phyloP scores from a whole-genome alignment of 2,888 invertebrate genomes.

The Glomeris marginata region DNA sequence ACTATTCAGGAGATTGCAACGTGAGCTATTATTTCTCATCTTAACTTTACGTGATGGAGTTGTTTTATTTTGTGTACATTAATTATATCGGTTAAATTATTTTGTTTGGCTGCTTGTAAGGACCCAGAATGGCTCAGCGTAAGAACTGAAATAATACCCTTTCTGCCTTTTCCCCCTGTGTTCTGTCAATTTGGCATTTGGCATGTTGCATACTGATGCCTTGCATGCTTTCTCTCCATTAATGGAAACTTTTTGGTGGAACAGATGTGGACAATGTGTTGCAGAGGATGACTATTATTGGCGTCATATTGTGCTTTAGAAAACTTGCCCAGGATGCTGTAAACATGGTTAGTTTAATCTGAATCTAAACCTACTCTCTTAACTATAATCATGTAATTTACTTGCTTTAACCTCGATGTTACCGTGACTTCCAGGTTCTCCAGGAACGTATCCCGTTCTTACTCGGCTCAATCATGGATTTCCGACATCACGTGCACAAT shows the following conservation, averaged over 20 bases:
- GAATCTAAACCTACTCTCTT: not conserved
- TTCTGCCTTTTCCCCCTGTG: slow-evolving; percentile 2
- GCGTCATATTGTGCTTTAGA: slow-evolving; percentile 90
- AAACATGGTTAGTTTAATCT: slow-evolving; percentile 49
- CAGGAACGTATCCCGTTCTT: slow-evolving; percentile 91
- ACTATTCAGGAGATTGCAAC: slow-evolving; percentile 72
- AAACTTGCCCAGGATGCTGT: slow-evolving; percentile 87
- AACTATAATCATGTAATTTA: slow-evolving; percentile 1
- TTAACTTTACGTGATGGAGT: slow-evolving; percentile 4
- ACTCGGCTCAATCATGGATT: slow-evolving; percentile 84
- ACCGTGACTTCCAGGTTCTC: slow-evolving; percentile 34
- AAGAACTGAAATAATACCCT: slow-evolving; percentile 12
- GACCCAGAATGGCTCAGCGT: slow-evolving; percentile 23
- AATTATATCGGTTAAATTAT: slow-evolving; percentile 9
- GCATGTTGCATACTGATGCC: too few species aligned
- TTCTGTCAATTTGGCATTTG: not conserved
- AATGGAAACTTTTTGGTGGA: not conserved
- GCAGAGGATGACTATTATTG: slow-evolving; percentile 94
- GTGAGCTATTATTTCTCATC: slow-evolving; percentile 27
- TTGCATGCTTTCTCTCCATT: not conserved
- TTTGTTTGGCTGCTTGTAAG: slow-evolving; percentile 17
- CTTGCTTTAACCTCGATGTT: not conserved
- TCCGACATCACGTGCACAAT: slow-evolving; percentile 77
- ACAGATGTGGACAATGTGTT: slow-evolving; percentile 81
- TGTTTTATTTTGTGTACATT: not conserved